Evolutionary conservation across 2,113 vertebrate species (phyloP).

Genomic region (Leptobrachium leishanense): DNA sequence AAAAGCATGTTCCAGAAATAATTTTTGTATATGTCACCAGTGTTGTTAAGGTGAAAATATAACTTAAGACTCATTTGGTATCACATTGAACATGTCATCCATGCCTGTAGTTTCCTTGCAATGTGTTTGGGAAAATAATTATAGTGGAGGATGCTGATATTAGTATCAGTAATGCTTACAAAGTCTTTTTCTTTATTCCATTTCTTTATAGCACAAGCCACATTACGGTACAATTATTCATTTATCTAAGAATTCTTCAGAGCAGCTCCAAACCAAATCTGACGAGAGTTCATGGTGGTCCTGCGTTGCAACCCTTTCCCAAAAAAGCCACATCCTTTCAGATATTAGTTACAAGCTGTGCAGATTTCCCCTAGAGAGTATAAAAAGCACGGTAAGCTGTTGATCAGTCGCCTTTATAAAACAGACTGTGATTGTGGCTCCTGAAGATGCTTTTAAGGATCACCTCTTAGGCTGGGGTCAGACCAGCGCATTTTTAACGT

Average conservation of each 20-base stretch:
- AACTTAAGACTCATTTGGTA: no score
- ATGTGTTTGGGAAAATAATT: constrained; percentile 46
- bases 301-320: constrained; percentile 43
- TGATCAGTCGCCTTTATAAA: constrained; percentile 7
- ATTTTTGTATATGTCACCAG: no score
- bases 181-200: constrained; percentile 55
- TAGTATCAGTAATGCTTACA: constrained; percentile 70
- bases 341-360: constrained; percentile 40
- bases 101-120: neutral
- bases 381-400: neutral
- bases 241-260: constrained; percentile 71
- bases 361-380: constrained; percentile 24
- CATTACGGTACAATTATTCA: constrained; percentile 69
- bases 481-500: no score
- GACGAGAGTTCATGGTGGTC: constrained; percentile 64
- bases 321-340: constrained; percentile 50
- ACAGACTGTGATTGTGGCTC: neutral
- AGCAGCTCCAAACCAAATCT: constrained; percentile 58
- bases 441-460: neutral
- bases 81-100: no score
- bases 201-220: constrained; percentile 66
- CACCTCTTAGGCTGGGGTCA: no score
- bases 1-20: no score
- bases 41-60: no score
- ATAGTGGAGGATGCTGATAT: constrained; percentile 70